These are phyloP conservation scores for Eueremaeus valkanovi DNA, from an alignment of 2,888 invertebrate species.

Conservation along the genomic window DNA sequence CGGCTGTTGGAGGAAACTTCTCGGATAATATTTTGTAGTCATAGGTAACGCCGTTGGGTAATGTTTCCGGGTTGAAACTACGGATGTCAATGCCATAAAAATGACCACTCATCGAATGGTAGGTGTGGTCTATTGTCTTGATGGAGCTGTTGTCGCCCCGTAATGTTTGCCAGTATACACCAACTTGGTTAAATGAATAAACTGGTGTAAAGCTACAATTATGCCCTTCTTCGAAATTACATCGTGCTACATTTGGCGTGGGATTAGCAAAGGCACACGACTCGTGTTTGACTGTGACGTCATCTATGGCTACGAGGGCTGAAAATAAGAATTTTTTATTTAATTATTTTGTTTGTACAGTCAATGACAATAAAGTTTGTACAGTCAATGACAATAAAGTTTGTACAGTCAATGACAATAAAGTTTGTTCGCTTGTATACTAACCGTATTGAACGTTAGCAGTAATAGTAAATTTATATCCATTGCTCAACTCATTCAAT, in stretches of 20 bases:
- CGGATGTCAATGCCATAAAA: neutral
- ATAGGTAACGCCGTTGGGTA: neutral
- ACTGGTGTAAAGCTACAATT: neutral
- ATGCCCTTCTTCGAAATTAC: neutral
- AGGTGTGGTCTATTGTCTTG: neutral
- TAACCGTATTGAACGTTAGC: neutral
- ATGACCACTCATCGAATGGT: neutral
- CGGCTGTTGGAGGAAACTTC: neutral
- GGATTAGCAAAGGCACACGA: neutral
- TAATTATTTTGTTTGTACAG: too few species aligned
- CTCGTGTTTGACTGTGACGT: neutral
- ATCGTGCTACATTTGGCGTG: neutral
- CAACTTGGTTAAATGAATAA: neutral
- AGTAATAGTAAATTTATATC: neutral
- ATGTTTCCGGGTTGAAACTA: neutral
- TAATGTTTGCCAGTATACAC: neutral
- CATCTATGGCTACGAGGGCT: conserved; percentile 3
- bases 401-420: too few species aligned
- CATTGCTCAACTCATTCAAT: neutral
- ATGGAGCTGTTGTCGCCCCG: neutral
- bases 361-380: too few species aligned
- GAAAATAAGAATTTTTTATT: too few species aligned
- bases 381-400: too few species aligned
- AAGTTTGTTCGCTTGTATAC: neutral
- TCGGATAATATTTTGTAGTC: neutral